A percentile compares a stretch with the other conserved stretches of the same genome.
Evolutionary conservation across 2,797 vertebrate genomes (phyloP).

Genomic region (Anomalospiza imberbis): DNA sequence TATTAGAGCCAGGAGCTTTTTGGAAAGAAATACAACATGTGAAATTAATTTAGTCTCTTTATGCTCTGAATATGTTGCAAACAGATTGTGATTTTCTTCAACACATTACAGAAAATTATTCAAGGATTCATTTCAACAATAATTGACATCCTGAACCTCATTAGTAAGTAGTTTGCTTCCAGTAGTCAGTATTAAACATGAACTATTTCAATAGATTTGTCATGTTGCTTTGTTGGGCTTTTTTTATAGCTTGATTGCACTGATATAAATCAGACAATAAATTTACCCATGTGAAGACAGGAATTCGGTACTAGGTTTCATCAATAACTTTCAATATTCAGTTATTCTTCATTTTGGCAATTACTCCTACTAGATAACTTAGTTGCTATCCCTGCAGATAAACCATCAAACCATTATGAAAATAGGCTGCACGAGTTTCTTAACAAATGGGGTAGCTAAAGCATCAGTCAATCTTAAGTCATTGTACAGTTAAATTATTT

Average conservation of each 20-base stretch:
- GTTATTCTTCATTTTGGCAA: neutral
- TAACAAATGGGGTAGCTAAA: neutral
- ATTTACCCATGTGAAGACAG: neutral
- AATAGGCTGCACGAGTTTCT: neutral
- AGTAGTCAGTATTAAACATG: neutral
- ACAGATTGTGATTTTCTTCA: slow-evolving; percentile 13
- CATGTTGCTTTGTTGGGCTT: neutral
- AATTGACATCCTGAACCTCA: neutral
- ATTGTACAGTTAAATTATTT: neutral
- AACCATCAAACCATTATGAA: neutral
- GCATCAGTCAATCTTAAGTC: neutral
- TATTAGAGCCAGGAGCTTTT: neutral
- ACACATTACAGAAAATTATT: neutral
- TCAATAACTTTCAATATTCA: neutral
- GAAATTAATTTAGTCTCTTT: slow-evolving; percentile 12
- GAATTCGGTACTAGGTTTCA: neutral
- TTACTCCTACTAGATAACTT: neutral
- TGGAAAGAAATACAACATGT: neutral
- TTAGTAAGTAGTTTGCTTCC: slow-evolving; percentile 6
- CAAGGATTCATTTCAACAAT: slow-evolving; percentile 10
- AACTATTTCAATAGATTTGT: neutral
- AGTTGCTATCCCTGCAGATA: neutral
- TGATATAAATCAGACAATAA: neutral
- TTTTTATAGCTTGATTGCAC: neutral
- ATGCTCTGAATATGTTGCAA: neutral